Percentiles rank a stretch among this genome's conserved stretches.
Evolutionary conservation across 2,888 invertebrate genomes (phyloP).

Genomic region (Kuschelorhynchus macadamiae): DNA sequence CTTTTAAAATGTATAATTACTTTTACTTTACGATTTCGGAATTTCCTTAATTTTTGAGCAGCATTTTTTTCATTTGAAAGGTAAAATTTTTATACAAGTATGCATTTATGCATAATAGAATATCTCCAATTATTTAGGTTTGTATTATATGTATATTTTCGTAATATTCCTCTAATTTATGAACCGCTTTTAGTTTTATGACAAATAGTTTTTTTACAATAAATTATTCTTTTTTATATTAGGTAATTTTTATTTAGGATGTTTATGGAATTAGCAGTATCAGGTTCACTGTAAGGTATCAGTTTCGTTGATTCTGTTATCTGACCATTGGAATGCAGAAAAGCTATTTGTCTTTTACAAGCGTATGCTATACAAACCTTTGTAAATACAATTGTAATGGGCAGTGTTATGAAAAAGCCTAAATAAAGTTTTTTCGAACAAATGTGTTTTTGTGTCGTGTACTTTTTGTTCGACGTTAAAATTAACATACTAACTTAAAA

Average conservation of each 20-base stretch:
- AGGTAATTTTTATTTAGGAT: conserved; percentile 12
- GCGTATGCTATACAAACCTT: conserved; percentile 24
- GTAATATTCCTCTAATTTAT: conserved; percentile 19
- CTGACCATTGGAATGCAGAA: no score
- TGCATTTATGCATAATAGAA: no score
- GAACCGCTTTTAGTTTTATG: conserved; percentile 19
- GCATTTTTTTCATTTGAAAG: no score
- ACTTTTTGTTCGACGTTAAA: no score
- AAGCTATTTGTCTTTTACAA: conserved; percentile 28
- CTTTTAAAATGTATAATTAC: no score
- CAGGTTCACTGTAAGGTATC: no score
- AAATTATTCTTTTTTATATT: conserved; percentile 10
- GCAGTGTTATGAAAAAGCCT: conserved; percentile 60
- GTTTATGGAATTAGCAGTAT: background rate
- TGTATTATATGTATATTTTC: conserved; percentile 34
- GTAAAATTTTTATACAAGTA: no score
- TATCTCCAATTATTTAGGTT: conserved; percentile 14
- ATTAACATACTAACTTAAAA: no score
- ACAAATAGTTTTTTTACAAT: conserved; percentile 21
- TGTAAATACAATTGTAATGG: conserved; percentile 63
- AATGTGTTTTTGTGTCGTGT: background rate
- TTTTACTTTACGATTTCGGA: no score
- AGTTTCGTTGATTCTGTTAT: no score
- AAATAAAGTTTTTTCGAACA: conserved; percentile 50
- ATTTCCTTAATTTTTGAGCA: no score